Evolutionary conservation across 1,140 invertebrate species (phyloP).

Genomic region (Periplaneta americana): DNA sequence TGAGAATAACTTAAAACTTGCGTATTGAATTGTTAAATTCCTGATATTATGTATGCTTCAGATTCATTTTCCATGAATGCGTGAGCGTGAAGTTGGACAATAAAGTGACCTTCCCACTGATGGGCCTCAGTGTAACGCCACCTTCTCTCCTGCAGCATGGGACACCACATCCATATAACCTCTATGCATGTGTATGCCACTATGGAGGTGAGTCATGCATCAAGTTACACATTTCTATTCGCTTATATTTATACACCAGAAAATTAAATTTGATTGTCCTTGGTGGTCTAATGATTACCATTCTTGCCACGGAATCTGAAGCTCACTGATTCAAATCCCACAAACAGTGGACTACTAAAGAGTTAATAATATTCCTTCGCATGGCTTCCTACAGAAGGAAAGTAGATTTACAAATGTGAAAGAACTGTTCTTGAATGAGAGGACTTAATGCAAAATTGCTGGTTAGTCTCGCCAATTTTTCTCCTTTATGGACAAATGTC

Average conservation of each 20-base stretch:
- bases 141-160: constrained; percentile 31
- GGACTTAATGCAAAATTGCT: too few relatives aligned
- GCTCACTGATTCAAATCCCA: not conserved
- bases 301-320: not conserved
- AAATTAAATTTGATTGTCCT: not conserved
- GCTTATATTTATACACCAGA: not conserved
- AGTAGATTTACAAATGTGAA: too few relatives aligned
- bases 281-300: not conserved
- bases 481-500: too few relatives aligned
- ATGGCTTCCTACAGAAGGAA: too few relatives aligned
- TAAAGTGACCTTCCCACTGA: constrained; percentile 59
- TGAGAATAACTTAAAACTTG: too few relatives aligned
- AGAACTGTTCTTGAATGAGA: too few relatives aligned
- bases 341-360: too few relatives aligned
- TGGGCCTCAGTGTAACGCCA: constrained; percentile 46
- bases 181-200: constrained; percentile 66
- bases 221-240: too few relatives aligned
- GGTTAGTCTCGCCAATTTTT: too few relatives aligned
- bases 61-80: constrained; percentile 65
- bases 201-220: constrained; percentile 62
- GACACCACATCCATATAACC: constrained; percentile 46
- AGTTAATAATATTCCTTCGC: too few relatives aligned
- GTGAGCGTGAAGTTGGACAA: constrained; percentile 63
- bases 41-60: too few relatives aligned
- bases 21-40: too few relatives aligned